Conservation (phyloP, 1,140 invertebrate species). For the Chrysomallon squamiferum region DNA sequence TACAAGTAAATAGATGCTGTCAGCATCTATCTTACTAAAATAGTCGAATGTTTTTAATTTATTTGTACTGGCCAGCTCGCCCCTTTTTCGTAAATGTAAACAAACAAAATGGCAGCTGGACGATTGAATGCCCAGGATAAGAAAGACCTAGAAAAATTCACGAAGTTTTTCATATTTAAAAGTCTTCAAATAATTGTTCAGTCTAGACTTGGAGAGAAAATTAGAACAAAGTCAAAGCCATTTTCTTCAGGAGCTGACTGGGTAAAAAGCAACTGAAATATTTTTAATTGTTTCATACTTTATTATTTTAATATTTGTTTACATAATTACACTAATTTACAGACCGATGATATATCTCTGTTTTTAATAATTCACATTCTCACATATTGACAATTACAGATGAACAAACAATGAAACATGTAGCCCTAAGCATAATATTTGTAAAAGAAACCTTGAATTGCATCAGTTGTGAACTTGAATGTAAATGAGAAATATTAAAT, state of each 20-base stretch:
- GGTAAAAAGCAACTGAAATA: slow-evolving; percentile 72
- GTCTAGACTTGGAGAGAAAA: slow-evolving; percentile 83
- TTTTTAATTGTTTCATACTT: no score
- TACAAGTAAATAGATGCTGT: no score
- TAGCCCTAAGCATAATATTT: no score
- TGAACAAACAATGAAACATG: no score
- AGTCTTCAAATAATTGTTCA: slow-evolving; percentile 88
- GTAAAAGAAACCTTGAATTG: no score
- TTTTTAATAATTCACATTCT: neutral
- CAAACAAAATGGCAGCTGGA: slow-evolving; percentile 7
- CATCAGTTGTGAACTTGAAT: no score
- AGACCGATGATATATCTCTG: neutral
- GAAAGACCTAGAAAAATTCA: slow-evolving; percentile 85
- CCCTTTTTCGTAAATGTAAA: neutral
- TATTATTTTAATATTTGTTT: no score
- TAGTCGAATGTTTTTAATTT: no score
- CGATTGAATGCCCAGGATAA: slow-evolving; percentile 65
- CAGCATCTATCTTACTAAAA: no score
- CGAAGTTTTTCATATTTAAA: slow-evolving; percentile 86
- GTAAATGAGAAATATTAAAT: no score
- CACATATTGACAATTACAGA: neutral
- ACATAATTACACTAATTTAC: neutral
- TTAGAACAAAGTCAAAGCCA: slow-evolving; percentile 78
- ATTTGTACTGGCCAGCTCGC: neutral
- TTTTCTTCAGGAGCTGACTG: slow-evolving; percentile 76